These are phyloP conservation scores for Sphecodes monilicornis DNA, from an alignment of 2,888 invertebrate genomes.

Conservation along the genomic window DNA sequence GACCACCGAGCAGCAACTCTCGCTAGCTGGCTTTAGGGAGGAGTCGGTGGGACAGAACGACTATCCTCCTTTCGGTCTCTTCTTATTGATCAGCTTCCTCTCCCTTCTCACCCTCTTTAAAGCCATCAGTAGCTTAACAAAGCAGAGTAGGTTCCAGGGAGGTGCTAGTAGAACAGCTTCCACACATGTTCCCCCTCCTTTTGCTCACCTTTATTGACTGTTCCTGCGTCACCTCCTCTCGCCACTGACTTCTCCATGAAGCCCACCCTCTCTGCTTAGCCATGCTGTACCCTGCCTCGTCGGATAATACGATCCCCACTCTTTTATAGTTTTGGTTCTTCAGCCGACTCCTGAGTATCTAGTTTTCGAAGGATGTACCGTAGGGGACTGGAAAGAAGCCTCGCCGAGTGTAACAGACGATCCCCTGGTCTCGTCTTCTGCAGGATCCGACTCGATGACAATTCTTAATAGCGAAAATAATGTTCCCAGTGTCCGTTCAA, in stretches of 20 bases:
- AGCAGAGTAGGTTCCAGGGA: neutral
- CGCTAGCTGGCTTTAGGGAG: neutral
- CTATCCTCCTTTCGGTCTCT: neutral
- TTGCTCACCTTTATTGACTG: neutral
- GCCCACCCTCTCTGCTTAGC: neutral
- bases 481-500: neutral
- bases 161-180: neutral
- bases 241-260: neutral
- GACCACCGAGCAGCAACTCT: neutral
- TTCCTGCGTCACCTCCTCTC: neutral
- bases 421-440: too few species aligned
- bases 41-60: neutral
- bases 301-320: neutral
- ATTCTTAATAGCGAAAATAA: neutral
- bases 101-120: neutral
- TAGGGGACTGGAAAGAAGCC: neutral
- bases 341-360: neutral
- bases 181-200: neutral
- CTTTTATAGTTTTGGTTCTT: neutral
- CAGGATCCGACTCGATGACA: neutral
- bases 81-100: neutral
- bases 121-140: neutral
- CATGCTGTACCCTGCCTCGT: neutral
- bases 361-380: neutral
- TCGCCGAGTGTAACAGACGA: too few species aligned